Evolutionary conservation across 2,113 vertebrate genomes (phyloP), one percentile per base, ranked within the genome.

Genomic region (Mustela lutreola): DNA sequence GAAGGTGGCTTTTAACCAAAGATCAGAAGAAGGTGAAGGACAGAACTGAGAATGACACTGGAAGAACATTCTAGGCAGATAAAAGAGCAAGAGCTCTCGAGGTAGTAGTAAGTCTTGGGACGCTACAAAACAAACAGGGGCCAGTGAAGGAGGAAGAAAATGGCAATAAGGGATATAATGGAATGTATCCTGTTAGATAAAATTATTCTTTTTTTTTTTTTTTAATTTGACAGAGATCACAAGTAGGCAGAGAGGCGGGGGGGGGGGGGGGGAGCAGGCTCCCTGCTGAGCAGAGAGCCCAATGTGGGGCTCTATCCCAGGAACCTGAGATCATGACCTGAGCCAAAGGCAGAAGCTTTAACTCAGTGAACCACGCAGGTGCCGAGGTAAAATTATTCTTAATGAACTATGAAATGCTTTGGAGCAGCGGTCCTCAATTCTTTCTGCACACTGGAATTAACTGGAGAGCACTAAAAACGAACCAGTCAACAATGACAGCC

Each of bases 71-170:
- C 76, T 21, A 45, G 67, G 42, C 8, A 76, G 67, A 65, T 28
- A 28, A 83, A 48, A 95, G 65, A 67, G 76, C 28, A 45, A 86
- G 79, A 90, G 60, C n/a, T 88, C 75, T 42, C 58, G 10, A 88
- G 48, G 58, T 16, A 24, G 36, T 33, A 31, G 33, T 8, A 21
- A 4, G 8, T 33, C 50, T 78, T 60, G 16, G 36, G 28, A 76
- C 7, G 26, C 7, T 14, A 65, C 83, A 36, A 70, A 83, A 56
- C 19, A 18, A 53, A 90, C 73, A 0, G 78, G 33, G 26, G 85
- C 14, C 56, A 75, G 10, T 9, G 18, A 58, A 67, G 26, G 71
- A 95, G 21, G 45, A 73, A 8, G 56, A 76, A 10, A 53, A 70
- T 3, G 21, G 39, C 15, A 85, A 33, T 21, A 42, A 79, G 42